Conservation (phyloP, 2,888 invertebrate genomes). For the Agrochola litura region DNA sequence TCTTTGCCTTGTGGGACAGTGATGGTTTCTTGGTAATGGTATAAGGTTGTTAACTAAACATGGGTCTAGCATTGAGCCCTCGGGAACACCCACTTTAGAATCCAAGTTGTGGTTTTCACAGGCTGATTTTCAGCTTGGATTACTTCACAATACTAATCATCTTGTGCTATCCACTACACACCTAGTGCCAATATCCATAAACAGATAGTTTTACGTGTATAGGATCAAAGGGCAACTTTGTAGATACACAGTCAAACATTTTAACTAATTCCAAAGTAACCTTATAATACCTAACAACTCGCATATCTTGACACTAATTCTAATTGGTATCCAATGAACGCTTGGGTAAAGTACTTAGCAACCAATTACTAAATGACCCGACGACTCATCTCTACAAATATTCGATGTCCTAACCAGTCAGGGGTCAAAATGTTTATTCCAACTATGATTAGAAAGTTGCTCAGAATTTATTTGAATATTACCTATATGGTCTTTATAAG, state of each 20-base stretch:
- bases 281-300: neutral
- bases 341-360: conserved; percentile 9
- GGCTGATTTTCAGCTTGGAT: neutral
- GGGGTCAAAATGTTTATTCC: conserved; percentile 49
- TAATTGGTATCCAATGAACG: conserved; percentile 28
- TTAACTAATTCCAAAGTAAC: conserved; percentile 2
- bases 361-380: conserved; percentile 43
- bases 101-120: neutral
- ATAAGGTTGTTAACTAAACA: neutral
- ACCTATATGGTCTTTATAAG: conserved; percentile 34
- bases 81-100: neutral
- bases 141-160: neutral
- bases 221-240: neutral
- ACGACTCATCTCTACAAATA: conserved; percentile 34
- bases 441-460: conserved; percentile 58
- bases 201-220: neutral
- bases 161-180: neutral
- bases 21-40: neutral
- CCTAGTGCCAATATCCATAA: neutral
- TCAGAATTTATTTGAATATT: conserved; percentile 61
- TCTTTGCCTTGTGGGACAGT: neutral
- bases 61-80: neutral
- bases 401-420: conserved; percentile 41
- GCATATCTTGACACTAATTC: conserved; percentile 16
- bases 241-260: conserved; percentile 13